These are phyloP conservation scores for Geodia barretti DNA, from an alignment of 37 sponge, comb jelly and placozoan species.

Conservation along the genomic window DNA sequence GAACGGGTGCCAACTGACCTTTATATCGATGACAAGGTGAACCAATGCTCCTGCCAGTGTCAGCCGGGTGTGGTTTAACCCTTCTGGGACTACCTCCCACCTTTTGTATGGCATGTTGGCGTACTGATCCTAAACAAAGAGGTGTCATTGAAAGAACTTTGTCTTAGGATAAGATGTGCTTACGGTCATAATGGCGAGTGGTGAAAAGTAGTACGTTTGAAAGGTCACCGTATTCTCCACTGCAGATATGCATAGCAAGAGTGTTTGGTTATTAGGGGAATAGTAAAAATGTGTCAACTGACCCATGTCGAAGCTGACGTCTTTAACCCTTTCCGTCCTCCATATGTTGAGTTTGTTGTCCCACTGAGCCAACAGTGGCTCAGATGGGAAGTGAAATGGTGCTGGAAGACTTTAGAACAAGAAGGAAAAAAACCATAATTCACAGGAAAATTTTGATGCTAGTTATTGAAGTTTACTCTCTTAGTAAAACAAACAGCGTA, in stretches of 20 bases:
- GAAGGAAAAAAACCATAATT: not conserved
- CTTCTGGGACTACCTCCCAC: conserved; percentile 75
- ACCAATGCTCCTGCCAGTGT: conserved; percentile 53
- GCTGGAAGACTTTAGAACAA: conserved; percentile 52
- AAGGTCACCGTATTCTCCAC: conserved; percentile 48
- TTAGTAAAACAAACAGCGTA: not conserved
- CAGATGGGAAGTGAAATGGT: conserved; percentile 44
- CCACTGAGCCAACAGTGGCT: conserved; percentile 82
- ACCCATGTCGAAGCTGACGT: conserved; percentile 60
- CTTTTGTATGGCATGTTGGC: conserved; percentile 80
- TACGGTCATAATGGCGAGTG: conserved; percentile 69
- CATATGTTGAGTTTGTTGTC: conserved; percentile 65
- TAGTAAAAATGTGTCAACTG: conserved; percentile 1
- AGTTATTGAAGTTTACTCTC: not conserved
- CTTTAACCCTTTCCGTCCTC: conserved; percentile 65
- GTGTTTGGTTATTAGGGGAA: not conserved
- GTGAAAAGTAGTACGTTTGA: conserved; percentile 43
- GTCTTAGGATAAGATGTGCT: not conserved
- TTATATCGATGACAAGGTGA: conserved; percentile 65
- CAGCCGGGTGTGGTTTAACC: conserved; percentile 47
- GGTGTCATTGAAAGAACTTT: not conserved
- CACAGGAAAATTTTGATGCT: not conserved
- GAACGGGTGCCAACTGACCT: too few species aligned
- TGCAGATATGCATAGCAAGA: not conserved
- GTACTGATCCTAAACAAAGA: conserved; percentile 54